Percentiles rank a stretch among this genome's conserved stretches.
Conservation (phyloP, 2,797 vertebrate species). For the Pithecia hirsuta region DNA sequence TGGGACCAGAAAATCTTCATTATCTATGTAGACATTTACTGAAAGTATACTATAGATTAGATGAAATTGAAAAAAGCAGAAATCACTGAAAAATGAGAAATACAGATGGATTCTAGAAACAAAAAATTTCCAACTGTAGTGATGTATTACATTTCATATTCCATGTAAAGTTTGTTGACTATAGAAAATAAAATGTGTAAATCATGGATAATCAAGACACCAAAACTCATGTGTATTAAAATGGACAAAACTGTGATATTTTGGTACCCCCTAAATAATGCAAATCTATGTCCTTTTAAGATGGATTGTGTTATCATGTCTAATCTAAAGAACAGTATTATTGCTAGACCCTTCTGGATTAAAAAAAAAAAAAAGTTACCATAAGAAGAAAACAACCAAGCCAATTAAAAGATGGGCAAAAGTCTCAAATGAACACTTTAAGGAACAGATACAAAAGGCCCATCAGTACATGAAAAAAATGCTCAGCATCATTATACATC, state of each 20-base stretch:
- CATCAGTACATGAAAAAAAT: neutral
- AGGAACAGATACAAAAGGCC: neutral
- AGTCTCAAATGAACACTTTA: neutral
- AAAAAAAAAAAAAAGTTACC: neutral
- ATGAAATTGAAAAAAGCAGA: neutral
- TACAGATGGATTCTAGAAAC: neutral
- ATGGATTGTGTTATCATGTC: neutral
- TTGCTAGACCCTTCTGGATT: neutral
- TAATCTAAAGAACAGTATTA: neutral
- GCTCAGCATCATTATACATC: neutral
- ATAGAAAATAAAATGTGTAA: neutral
- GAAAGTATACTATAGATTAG: neutral
- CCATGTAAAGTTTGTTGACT: neutral
- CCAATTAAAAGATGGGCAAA: neutral
- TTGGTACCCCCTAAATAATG: neutral
- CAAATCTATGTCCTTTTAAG: neutral
- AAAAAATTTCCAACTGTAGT: neutral
- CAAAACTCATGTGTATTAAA: neutral
- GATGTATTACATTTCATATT: neutral
- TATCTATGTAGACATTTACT: neutral
- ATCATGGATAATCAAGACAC: neutral
- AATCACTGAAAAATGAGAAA: neutral
- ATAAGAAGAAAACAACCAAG: neutral
- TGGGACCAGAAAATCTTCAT: neutral
- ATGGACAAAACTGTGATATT: neutral